Evolutionary conservation across 2,888 invertebrate genomes (phyloP).

Genomic region (Pyrocoelia pectoralis): DNA sequence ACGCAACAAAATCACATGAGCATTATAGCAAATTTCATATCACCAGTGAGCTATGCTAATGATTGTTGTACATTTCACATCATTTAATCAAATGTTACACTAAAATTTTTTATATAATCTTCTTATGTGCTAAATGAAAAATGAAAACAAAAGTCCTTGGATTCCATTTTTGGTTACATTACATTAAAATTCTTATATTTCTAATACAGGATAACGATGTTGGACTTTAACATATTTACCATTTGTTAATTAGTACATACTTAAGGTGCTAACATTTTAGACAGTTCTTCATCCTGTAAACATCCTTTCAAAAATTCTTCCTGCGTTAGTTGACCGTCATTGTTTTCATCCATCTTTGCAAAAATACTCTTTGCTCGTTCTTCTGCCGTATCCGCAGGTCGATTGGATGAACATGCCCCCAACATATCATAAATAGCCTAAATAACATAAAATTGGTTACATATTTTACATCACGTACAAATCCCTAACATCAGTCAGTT

Average conservation of each 20-base stretch:
- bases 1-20: slow-evolving; percentile 18
- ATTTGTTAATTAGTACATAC: slow-evolving; percentile 12
- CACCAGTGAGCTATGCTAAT: slow-evolving; percentile 27
- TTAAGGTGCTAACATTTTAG: slow-evolving; percentile 95
- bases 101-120: slow-evolving; percentile 9
- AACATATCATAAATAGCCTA: slow-evolving; percentile 99
- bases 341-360: slow-evolving; percentile 99
- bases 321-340: slow-evolving; percentile 97
- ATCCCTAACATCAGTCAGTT: no score
- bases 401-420: slow-evolving; percentile 94
- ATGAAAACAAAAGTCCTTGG: no score
- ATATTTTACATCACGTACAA: no score
- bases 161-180: slow-evolving; percentile 2
- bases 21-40: slow-evolving; percentile 19
- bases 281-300: slow-evolving; percentile 94
- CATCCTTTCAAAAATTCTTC: slow-evolving; percentile 98
- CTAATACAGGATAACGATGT: neutral
- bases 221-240: no score
- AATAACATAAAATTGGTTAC: neutral
- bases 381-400: slow-evolving; percentile 95
- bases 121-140: neutral
- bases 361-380: slow-evolving; percentile 99
- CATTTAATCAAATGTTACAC: slow-evolving; percentile 21
- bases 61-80: slow-evolving; percentile 29
- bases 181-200: slow-evolving; percentile 26